Evolutionary conservation across 2,797 vertebrate species (phyloP), one percentile per base, ranked within the genome.

Genomic region (Brotula barbata): DNA sequence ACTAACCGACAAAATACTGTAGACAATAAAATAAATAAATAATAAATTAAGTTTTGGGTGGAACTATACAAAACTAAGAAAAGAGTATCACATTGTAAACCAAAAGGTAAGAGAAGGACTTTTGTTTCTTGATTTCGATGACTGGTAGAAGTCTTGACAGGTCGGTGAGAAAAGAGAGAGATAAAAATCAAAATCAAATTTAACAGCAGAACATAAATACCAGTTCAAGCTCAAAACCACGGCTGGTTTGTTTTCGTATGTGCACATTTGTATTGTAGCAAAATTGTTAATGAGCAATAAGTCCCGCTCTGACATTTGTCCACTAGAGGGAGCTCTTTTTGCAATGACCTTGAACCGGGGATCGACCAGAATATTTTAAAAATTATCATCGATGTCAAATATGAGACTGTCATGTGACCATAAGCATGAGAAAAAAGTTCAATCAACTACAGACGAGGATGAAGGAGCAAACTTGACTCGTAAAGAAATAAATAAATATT

Each of bases 21-120:
- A 41, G 58, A 57, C 69, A 70, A 74, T 44, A 58, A 82, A 89
- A 87, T 88, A 90, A 89, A 89, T 89, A 82, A 68, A 85, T 77
- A 87, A 87, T 88, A 89, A 89, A 86, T 87, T 77, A 86, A 85
- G 83, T n/a, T n/a, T 71, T 70, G 40, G 31, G 67, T 36, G 13
- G 13, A 36, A 36, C 34, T 36, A 58, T 63, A 77, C 61, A 64
- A 63, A 73, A 60, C 17, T 53, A 73, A 31, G 51, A 71, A 68
- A 51, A 75, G 36, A 74, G 63, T 44, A 19, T 66, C 14, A 44
- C 31, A 46, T 42, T n/a, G 46, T 14, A 49, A 21, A 73, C 60
- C 47, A 15, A 67, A 33, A 46, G 45, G 62, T 44, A 52, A 47
- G 31, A 53, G 3, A 42, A 59, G 28, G 23, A 48, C 31, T 15